Evolutionary conservation across 35 echinoderm and acorn worm species (phyloP).

Genomic region (Chiridota heheva): DNA sequence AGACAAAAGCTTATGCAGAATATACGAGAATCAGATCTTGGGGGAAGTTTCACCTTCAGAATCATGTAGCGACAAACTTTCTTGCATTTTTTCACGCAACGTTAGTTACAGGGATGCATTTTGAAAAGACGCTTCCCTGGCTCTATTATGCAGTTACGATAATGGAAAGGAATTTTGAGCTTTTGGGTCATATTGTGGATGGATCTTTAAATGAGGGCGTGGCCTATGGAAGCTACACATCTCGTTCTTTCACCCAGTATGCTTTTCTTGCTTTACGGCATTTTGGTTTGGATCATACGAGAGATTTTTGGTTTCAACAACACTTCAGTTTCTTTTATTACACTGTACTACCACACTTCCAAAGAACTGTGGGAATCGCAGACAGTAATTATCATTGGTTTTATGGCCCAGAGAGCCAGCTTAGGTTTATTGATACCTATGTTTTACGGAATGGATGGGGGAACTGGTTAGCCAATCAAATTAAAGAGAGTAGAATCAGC

Average conservation of each 20-base stretch:
- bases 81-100: slow-evolving; percentile 60
- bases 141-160: slow-evolving; percentile 38
- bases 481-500: slow-evolving; percentile 43
- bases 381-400: slow-evolving; percentile 87
- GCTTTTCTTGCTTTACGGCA: slow-evolving; percentile 66
- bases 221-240: slow-evolving; percentile 76
- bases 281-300: slow-evolving; percentile 65
- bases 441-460: slow-evolving; percentile 70
- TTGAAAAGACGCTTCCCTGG: slow-evolving; percentile 42
- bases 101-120: slow-evolving; percentile 46
- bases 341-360: slow-evolving; percentile 72
- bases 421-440: slow-evolving; percentile 72
- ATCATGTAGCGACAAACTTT: slow-evolving; percentile 80
- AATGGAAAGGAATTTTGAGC: slow-evolving; percentile 60
- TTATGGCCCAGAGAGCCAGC: slow-evolving; percentile 83
- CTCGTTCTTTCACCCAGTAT: slow-evolving; percentile 81
- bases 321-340: slow-evolving; percentile 79
- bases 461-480: slow-evolving; percentile 77
- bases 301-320: slow-evolving; percentile 67
- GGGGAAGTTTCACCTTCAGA: slow-evolving; percentile 74
- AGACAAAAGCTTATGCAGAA: slow-evolving; percentile 59
- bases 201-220: slow-evolving; percentile 83
- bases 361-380: slow-evolving; percentile 72
- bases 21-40: slow-evolving; percentile 59
- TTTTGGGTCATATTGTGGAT: slow-evolving; percentile 83